Evolutionary conservation across 2,888 invertebrate genomes (phyloP).

Genomic region (Erebia epiphron): DNA sequence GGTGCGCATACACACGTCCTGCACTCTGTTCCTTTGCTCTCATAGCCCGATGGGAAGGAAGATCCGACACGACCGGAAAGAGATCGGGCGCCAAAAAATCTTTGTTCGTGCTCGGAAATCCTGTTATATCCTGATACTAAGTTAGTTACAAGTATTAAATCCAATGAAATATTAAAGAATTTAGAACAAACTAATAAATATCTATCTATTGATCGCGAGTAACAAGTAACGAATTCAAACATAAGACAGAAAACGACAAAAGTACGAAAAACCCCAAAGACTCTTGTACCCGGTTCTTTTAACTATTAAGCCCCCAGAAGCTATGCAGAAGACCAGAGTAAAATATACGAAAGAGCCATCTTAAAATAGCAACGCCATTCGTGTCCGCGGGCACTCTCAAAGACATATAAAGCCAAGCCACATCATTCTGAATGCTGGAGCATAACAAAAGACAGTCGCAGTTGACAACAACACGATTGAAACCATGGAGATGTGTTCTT

Average conservation of each 20-base stretch:
- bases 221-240: neutral
- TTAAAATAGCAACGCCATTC: slow-evolving; percentile 23
- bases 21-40: too few relatives aligned
- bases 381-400: slow-evolving; percentile 12
- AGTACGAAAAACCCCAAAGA: neutral
- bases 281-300: neutral
- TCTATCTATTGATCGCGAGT: too few relatives aligned
- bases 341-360: slow-evolving; percentile 11
- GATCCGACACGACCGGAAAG: too few relatives aligned
- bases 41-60: too few relatives aligned
- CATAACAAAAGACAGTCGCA: slow-evolving; percentile 34
- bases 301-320: slow-evolving; percentile 8
- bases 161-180: too few relatives aligned
- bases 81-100: too few relatives aligned
- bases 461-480: slow-evolving; percentile 36
- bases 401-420: slow-evolving; percentile 17
- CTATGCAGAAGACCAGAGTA: neutral
- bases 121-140: too few relatives aligned
- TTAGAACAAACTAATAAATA: neutral
- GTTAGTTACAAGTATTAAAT: too few relatives aligned
- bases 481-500: neutral
- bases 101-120: too few relatives aligned
- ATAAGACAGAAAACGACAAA: neutral
- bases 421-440: slow-evolving; percentile 19
- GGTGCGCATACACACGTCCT: too few relatives aligned